Evolutionary conservation across 2,113 vertebrate genomes (phyloP).

Genomic region (Tachysurus vachellii): DNA sequence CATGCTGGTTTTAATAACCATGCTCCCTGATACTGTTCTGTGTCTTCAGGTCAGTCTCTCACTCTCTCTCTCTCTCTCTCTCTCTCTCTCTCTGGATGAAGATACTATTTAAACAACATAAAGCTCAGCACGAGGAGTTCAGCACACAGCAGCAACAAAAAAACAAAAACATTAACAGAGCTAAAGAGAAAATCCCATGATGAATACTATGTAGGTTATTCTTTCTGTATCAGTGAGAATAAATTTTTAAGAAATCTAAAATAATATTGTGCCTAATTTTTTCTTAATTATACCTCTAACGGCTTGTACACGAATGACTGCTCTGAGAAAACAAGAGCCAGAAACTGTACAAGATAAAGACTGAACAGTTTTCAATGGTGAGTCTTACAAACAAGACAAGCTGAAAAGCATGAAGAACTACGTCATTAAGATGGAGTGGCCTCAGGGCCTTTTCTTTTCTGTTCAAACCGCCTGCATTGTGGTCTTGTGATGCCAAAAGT

Average conservation of each 20-base stretch:
- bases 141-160: not conserved
- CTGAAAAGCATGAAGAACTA: slow-evolving; percentile 56
- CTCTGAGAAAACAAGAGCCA: not conserved
- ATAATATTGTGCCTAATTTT: not conserved
- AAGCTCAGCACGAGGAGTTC: not conserved
- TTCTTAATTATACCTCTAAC: not conserved
- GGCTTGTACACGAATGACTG: not conserved
- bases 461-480: slow-evolving; percentile 59
- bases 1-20: not conserved
- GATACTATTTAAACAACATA: not conserved
- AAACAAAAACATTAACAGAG: not conserved
- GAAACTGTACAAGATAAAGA: slow-evolving; percentile 5
- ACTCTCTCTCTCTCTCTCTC: too few species aligned
- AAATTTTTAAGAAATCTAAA: not conserved
- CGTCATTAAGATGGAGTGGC: slow-evolving; percentile 48
- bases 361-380: slow-evolving; percentile 12
- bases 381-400: slow-evolving; percentile 27
- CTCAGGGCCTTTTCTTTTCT: slow-evolving; percentile 53
- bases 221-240: not conserved
- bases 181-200: not conserved
- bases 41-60: not conserved
- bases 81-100: not conserved
- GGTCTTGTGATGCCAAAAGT: slow-evolving; percentile 71
- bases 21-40: not conserved
- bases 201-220: not conserved